These are phyloP conservation scores for Pristis pectinata DNA, from an alignment of 2,797 vertebrate species.

Conservation along the genomic window DNA sequence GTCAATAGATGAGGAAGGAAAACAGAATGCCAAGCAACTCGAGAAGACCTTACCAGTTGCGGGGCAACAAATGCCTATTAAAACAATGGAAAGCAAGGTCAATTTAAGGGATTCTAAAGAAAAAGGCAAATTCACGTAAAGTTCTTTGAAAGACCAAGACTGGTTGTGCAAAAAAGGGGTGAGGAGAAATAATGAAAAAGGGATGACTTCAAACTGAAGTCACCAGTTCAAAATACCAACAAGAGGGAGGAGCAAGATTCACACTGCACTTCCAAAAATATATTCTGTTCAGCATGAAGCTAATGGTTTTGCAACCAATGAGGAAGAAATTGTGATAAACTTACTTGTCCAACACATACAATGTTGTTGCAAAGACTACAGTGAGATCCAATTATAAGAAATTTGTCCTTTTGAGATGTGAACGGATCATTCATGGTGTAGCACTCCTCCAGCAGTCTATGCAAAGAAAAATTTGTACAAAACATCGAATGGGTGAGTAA, in stretches of 20 bases:
- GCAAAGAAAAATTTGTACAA: conserved; percentile 37
- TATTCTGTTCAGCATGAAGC: not conserved
- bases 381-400: conserved; percentile 70
- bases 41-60: not conserved
- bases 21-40: not conserved
- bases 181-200: not conserved
- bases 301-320: not conserved
- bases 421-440: conserved; percentile 79
- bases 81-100: not conserved
- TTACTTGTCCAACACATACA: conserved; percentile 72
- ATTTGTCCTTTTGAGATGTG: conserved; percentile 66
- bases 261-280: not conserved
- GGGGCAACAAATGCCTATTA: not conserved
- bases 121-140: not conserved
- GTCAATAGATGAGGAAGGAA: not conserved
- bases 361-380: conserved; percentile 66
- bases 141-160: not conserved
- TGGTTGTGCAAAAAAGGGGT: not conserved
- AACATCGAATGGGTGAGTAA: not conserved
- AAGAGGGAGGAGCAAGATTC: not conserved
- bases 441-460: conserved; percentile 76
- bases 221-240: not conserved
- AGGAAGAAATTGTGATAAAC: conserved; percentile 41
- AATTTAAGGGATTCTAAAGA: not conserved
- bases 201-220: not conserved